Percentiles rank a stretch among this genome's conserved stretches.
These are phyloP conservation scores for Larimichthys polyactis DNA, from an alignment of 2,113 vertebrate genomes.

Conservation along the genomic window DNA sequence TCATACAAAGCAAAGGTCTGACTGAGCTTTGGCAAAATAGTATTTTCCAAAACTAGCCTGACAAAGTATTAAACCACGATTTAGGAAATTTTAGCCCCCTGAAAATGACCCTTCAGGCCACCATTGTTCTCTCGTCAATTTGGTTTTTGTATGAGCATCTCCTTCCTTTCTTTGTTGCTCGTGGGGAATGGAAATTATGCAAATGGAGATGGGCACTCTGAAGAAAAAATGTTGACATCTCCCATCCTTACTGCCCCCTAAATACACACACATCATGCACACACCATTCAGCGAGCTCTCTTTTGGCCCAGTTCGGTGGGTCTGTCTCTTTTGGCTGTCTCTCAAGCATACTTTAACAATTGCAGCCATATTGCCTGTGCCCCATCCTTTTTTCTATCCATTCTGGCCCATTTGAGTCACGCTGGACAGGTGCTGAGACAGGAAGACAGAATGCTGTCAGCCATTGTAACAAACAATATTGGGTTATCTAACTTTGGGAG, in stretches of 20 bases:
- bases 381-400: conserved; percentile 62
- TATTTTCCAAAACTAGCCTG: conserved; percentile 64
- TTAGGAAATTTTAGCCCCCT: conserved; percentile 58
- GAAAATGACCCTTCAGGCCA: conserved; percentile 82
- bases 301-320: conserved; percentile 70
- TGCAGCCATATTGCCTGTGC: conserved; percentile 53
- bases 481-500: conserved; percentile 62
- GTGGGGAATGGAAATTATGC: conserved; percentile 81
- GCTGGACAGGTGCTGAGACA: conserved; percentile 69
- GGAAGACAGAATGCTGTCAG: conserved; percentile 70
- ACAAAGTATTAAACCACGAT: conserved; percentile 76
- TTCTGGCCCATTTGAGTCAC: conserved; percentile 57
- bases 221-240: conserved; percentile 82
- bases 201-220: conserved; percentile 79
- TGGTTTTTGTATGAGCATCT: conserved; percentile 82
- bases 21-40: conserved; percentile 67
- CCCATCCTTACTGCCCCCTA: conserved; percentile 73
- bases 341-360: conserved; percentile 79
- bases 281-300: conserved; percentile 70
- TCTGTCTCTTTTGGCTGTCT: conserved; percentile 82
- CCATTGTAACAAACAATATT: conserved; percentile 57
- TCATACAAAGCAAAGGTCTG: conserved; percentile 67
- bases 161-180: conserved; percentile 77
- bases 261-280: conserved; percentile 69
- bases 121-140: conserved; percentile 83